phyloP scores from a whole-genome alignment of 1,140 invertebrate species.

The Propsilocerus akamusi region DNA sequence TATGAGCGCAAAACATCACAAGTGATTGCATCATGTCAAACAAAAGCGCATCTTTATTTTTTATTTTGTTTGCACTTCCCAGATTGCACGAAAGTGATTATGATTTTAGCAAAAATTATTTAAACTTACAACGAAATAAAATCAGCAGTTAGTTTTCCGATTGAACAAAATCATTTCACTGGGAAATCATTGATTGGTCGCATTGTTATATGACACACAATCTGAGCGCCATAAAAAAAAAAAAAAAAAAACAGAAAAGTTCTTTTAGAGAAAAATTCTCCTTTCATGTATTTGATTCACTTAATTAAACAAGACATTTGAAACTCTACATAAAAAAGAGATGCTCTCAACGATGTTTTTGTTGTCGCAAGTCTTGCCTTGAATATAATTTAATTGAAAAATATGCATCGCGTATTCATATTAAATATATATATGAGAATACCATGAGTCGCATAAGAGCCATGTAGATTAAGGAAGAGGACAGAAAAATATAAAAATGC shows the following conservation, averaged over 20 bases:
- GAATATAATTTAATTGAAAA: background rate
- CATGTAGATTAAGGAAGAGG: background rate
- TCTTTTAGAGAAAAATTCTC: too few relatives aligned
- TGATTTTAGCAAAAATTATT: too few relatives aligned
- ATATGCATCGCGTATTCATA: background rate
- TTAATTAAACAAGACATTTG: slow-evolving; percentile 3
- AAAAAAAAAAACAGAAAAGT: too few relatives aligned
- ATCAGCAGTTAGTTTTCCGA: too few relatives aligned
- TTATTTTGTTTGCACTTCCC: too few relatives aligned
- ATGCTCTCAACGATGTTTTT: background rate
- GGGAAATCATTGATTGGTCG: background rate
- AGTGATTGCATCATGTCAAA: too few relatives aligned
- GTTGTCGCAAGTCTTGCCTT: background rate
- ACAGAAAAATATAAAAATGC: background rate
- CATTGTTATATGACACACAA: background rate
- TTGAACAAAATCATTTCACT: too few relatives aligned
- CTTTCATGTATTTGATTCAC: slow-evolving; percentile 4
- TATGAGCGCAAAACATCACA: too few relatives aligned
- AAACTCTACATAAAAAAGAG: background rate
- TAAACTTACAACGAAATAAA: too few relatives aligned
- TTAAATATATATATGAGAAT: background rate
- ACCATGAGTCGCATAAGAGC: background rate
- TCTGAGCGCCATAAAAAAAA: slow-evolving; percentile 2
- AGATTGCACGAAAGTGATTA: too few relatives aligned
- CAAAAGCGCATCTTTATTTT: too few relatives aligned